These are phyloP conservation scores for Hecatera dysodea DNA, from an alignment of 2,888 invertebrate species.

Conservation along the genomic window DNA sequence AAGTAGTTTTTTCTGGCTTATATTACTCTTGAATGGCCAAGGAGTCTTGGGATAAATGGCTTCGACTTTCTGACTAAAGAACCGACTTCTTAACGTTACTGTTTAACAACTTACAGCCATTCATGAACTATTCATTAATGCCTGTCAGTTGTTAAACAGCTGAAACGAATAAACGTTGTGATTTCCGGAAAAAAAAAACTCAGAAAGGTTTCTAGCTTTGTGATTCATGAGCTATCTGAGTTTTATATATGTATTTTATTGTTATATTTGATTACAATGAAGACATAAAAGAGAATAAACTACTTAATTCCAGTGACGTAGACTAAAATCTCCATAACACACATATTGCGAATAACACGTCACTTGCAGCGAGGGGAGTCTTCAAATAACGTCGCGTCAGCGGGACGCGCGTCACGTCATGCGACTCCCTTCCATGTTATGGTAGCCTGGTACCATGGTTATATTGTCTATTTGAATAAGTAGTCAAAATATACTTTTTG, in stretches of 20 bases:
- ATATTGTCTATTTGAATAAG: background rate
- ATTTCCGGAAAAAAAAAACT: too few relatives aligned
- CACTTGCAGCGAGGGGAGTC: constrained; percentile 74
- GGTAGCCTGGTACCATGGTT: constrained; percentile 8
- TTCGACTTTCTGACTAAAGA: background rate
- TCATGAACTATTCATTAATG: too few relatives aligned
- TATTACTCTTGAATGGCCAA: too few relatives aligned
- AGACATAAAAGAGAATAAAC: background rate
- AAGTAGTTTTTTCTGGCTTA: background rate
- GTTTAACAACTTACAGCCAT: too few relatives aligned
- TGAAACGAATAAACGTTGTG: too few relatives aligned
- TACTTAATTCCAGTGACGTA: background rate
- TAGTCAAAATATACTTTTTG: background rate
- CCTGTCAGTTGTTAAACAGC: too few relatives aligned
- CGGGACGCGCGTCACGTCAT: constrained; percentile 21
- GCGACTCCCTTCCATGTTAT: constrained; percentile 5
- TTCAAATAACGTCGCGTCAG: constrained; percentile 51
- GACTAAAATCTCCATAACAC: constrained; percentile 39
- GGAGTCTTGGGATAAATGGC: too few relatives aligned
- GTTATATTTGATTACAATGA: background rate
- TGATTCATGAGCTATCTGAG: background rate
- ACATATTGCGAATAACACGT: constrained; percentile 72
- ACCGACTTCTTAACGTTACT: background rate
- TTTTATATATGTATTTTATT: background rate
- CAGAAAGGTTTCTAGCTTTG: background rate